phyloP scores from a whole-genome alignment of 2,888 invertebrate genomes.

The Cataglyphis rosenhaueri region DNA sequence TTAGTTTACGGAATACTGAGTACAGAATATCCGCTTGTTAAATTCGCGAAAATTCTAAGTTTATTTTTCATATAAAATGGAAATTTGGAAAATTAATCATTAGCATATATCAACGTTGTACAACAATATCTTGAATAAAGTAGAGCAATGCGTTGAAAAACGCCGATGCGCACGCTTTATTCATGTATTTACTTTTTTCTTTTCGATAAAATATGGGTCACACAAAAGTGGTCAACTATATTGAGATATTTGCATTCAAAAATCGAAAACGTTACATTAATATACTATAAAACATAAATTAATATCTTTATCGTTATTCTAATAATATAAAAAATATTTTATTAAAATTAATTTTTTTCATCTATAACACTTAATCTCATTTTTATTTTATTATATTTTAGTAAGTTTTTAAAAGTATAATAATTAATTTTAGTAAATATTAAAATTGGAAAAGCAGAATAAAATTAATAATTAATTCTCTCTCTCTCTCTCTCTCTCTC shows the following conservation, averaged over 20 bases:
- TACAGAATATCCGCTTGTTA: not conserved
- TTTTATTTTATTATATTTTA: constrained; percentile 12
- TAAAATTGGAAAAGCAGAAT: not conserved
- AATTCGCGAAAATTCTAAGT: not conserved
- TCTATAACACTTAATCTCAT: not conserved
- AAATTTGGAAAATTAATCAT: constrained; percentile 27
- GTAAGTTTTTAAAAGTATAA: not conserved
- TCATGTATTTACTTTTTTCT: constrained; percentile 31
- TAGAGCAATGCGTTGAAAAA: constrained; percentile 26
- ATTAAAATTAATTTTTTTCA: not conserved
- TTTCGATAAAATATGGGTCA: constrained; percentile 32
- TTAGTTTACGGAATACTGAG: not conserved
- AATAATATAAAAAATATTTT: not conserved
- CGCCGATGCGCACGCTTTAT: not conserved
- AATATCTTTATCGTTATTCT: not conserved
- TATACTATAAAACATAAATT: not conserved
- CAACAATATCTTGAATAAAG: constrained; percentile 13
- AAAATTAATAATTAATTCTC: not conserved
- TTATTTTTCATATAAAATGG: not conserved
- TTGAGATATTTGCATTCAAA: constrained; percentile 19
- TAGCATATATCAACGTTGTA: constrained; percentile 5
- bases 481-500: too few species aligned
- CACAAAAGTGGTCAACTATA: constrained; percentile 29
- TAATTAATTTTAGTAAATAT: not conserved
- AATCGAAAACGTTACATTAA: constrained; percentile 8